Evolutionary conservation across 1,140 invertebrate species (phyloP), one percentile per base, ranked within the genome.

Genomic region (Laupala kohalensis): DNA sequence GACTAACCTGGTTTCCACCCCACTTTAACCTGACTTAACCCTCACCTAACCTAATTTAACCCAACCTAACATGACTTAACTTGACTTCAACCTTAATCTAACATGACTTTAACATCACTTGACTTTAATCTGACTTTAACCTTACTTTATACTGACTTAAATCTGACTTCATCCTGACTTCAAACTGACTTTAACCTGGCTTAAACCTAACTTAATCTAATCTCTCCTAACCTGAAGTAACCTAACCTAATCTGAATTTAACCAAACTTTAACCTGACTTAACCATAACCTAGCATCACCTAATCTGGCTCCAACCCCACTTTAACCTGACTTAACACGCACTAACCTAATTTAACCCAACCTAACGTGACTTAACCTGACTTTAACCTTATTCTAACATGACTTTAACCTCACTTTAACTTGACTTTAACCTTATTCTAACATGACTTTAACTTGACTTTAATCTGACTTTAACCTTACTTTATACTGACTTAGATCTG

Each of bases 11-110:
- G 28, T 19, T 19, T 65, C 37, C 6, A 73, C 64, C 12, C 66
- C 24, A 69, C 25, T 64, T 69, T 23, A 66, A 71, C 72, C 64
- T 64, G 26, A 64, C 72, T 29, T 71, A 64, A 64, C 23, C 69
- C 73, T 69, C 37, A 73, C 69, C 69, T 73, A 66, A 73, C 64
- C 25, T 30, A 28, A 69, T 27, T 27, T 69, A 69, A 69, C 67
- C 67, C 28, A 29, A 30, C 64, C 64, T 66, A 69, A 69, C 67
- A 24, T 6, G 29, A 69, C 67, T 15, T 29, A 30, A 69, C 27
- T 27, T 69, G 29, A 69, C 67, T 27, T 29, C 30, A 6, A 37
- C 6, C 30, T 15, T 37, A 37, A 37, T 15, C 30, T 37, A 37
- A 37, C 30, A 6, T 37, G 15, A 37, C 30, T 15, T 37, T 37